Evolutionary conservation across 1,140 invertebrate genomes (phyloP), one percentile per base, ranked within the genome.

Genomic region (Neodiprion virginianus): DNA sequence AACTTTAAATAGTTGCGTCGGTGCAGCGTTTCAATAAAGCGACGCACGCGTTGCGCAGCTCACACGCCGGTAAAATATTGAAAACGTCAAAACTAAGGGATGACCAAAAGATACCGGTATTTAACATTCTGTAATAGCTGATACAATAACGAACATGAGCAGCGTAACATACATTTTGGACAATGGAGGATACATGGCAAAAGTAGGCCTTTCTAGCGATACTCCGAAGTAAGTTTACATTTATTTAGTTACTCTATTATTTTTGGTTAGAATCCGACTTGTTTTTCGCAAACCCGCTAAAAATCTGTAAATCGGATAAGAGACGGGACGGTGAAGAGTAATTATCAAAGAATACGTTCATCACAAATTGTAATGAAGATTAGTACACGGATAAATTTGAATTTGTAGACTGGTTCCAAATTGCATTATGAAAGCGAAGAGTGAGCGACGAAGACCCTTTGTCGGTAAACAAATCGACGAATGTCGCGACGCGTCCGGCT

Each of bases 351-450:
- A 47, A 78, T 53, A 76, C 82, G 28, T 40, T 40, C 28, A 40
- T 40, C 28, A 2, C 28, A 5, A 40, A 40, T 40, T 5, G 28
- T 12, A 71, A 71, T 0, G 1, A 40, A 48, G 28, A 61, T 9
- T 4, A 61, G n/a, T 61, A 40, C 53, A 17, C 8, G 12, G n/a
- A 8, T n/a, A 23, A 69, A 17, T 53, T 74, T 70, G 74, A 72
- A 74, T 74, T 83, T 86, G 71, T 77, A 93, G 95, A 84, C 81
- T 96, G 14, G 92, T 99, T 79, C 97, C 97, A 4, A 99, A 99
- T 87, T 97, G 96, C 81, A 96, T 99, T 49, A 98, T 98, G 91
- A 99, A 99, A 91, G 97, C 97, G 0, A 99, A 99, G 88, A 97
- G 95, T 80, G 98, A 99, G 85, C 89, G 96, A 71, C 92, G 97